These are phyloP conservation scores for Metalampra italica DNA, from an alignment of 2,888 invertebrate species.

Conservation along the genomic window DNA sequence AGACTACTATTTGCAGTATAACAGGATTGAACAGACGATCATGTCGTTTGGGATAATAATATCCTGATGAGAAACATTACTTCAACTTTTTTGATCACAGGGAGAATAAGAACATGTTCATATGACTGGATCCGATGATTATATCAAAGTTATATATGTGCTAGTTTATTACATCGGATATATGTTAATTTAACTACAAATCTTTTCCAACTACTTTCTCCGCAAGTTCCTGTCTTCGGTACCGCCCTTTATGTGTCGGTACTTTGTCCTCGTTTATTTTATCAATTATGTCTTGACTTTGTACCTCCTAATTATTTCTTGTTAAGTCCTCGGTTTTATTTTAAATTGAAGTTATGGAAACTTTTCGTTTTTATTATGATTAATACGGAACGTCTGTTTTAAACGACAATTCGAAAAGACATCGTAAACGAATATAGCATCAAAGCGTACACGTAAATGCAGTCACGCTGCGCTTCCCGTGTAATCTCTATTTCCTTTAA, in stretches of 20 bases:
- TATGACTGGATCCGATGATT: too few relatives aligned
- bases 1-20: too few relatives aligned
- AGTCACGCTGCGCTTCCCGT: conserved; percentile 17
- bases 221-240: conserved; percentile 3
- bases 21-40: too few relatives aligned
- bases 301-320: neutral
- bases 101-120: too few relatives aligned
- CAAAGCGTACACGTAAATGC: conserved; percentile 37
- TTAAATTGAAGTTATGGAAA: too few relatives aligned
- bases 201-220: conserved; percentile 24
- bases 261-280: conserved; percentile 5
- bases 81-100: too few relatives aligned
- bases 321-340: too few relatives aligned
- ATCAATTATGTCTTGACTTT: neutral
- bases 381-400: neutral
- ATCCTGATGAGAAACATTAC: too few relatives aligned
- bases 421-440: conserved; percentile 44
- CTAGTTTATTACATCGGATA: too few relatives aligned
- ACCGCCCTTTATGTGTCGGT: conserved; percentile 16
- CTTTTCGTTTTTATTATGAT: neutral
- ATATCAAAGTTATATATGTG: too few relatives aligned
- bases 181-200: conserved; percentile 18
- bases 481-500: conserved; percentile 35
- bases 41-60: too few relatives aligned
- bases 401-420: conserved; percentile 15